Base-by-base conservation (phyloP, 1,140 invertebrate genomes). In the Ganaspis sp. region DNA sequence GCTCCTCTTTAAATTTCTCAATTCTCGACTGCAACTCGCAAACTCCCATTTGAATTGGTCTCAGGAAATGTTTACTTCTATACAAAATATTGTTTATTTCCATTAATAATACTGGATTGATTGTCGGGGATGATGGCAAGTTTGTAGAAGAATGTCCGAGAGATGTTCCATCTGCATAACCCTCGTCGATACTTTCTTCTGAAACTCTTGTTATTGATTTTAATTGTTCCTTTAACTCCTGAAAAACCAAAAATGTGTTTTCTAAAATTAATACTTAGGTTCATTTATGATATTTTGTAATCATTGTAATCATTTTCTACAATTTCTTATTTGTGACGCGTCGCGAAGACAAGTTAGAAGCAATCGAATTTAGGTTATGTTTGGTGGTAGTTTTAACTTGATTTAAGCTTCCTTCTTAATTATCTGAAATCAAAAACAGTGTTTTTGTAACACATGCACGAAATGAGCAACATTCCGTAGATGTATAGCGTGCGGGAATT, bases 141-240 rank as follows among this genome's bases (percentile, higher is more conserved):
- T 80, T 82, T 0, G 19, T 53, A 34, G 15, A 75, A 75, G 42
- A 75, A 54, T 0, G 78, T 72, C 45, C 72, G 69, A 58, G 58
- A 58, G 40, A 77, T 76, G 69, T 78, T 26, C 79, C 80, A 53
- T 88, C 88, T 9, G 75, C 88, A 58, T 89, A 88, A 21, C 87
- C 88, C 72, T 89, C 88, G 11, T 89, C 88, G 15, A 88, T 79
- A 83, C 84, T 88, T 74, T 88, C 87, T 19, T 88, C 85, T 17
- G 75, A 64, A 64, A 34, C 79, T 72, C 71, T 58, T 38, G 83
- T 87, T 9, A 72, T 78, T 2, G 78, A 70, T 45, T 80, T 79
- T 73, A 85, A 76, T 71, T 82, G 81, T 5, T 85, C 80, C 42
- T 85, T 80, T 40, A 86, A 79, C 64, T 87, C 82, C 87, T 87